A percentile compares a stretch with the other conserved stretches of the same genome.
These are phyloP conservation scores for Holacanthus passer DNA, from an alignment of 2,113 vertebrate genomes.

Conservation along the genomic window DNA sequence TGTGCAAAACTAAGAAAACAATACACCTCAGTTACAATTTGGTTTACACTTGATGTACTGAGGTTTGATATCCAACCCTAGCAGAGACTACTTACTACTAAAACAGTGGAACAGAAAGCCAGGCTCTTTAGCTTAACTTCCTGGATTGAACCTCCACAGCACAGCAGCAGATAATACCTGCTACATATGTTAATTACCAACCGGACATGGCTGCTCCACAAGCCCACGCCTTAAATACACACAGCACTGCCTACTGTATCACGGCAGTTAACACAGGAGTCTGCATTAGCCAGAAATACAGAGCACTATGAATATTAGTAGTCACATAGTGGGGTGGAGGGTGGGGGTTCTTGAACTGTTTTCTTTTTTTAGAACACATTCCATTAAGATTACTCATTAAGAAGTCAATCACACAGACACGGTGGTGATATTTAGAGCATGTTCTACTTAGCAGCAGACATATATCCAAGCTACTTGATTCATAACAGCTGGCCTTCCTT, in stretches of 20 bases:
- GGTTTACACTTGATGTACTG: background rate
- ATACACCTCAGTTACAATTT: background rate
- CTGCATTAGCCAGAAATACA: background rate
- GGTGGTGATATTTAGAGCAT: background rate
- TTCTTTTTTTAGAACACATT: slow-evolving; percentile 2
- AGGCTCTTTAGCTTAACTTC: background rate
- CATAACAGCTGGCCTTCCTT: slow-evolving; percentile 32
- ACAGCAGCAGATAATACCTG: slow-evolving; percentile 15
- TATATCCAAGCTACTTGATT: slow-evolving; percentile 10
- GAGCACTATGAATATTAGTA: background rate
- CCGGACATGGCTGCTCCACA: slow-evolving; percentile 2
- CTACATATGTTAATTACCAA: slow-evolving; percentile 28
- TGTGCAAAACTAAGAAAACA: background rate
- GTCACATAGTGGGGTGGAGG: no score
- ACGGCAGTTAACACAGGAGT: background rate
- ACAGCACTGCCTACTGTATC: background rate
- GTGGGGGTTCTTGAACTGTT: fast-evolving
- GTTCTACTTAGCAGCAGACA: slow-evolving; percentile 10
- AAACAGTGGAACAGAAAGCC: background rate
- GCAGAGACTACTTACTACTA: background rate
- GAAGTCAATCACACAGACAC: background rate
- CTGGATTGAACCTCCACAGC: background rate
- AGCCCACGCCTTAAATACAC: slow-evolving; percentile 49
- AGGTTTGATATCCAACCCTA: background rate
- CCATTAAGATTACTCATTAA: slow-evolving; percentile 1